A percentile compares a stretch with the other conserved stretches of the same genome.
These are phyloP conservation scores for Drosophila recens DNA, from an alignment of 2,888 invertebrate genomes.

Conservation along the genomic window DNA sequence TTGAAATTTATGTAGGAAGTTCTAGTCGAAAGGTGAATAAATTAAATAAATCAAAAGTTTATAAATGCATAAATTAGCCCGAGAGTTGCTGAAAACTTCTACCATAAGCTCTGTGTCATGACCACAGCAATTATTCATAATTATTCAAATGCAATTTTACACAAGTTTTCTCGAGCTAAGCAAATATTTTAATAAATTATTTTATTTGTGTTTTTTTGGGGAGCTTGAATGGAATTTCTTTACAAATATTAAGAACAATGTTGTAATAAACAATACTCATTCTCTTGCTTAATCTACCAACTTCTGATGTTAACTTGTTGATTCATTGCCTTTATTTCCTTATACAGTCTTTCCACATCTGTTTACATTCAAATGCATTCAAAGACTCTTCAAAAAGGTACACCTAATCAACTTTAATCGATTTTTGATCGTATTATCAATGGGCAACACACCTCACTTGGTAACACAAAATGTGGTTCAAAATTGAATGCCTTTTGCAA, in stretches of 20 bases:
- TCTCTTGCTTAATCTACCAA: background rate
- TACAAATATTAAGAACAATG: background rate
- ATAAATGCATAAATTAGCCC: constrained; percentile 55
- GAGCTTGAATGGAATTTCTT: background rate
- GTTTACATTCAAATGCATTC: too few species aligned
- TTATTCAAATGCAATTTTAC: constrained; percentile 34
- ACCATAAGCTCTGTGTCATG: constrained; percentile 31
- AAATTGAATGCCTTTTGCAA: constrained; percentile 1
- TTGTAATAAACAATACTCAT: background rate
- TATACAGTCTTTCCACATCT: background rate
- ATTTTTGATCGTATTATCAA: background rate
- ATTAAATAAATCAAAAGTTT: constrained; percentile 70
- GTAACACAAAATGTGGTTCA: background rate
- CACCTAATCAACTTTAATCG: background rate
- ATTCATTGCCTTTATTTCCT: background rate
- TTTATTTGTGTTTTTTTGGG: background rate
- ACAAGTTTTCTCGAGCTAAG: constrained; percentile 2
- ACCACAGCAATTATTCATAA: constrained; percentile 46
- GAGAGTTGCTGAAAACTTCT: constrained; percentile 26
- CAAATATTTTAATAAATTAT: constrained; percentile 14
- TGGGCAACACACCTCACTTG: background rate
- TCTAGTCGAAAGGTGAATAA: constrained; percentile 46
- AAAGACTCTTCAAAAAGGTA: constrained; percentile 1
- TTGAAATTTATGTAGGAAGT: constrained; percentile 49
- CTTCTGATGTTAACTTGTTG: background rate